phyloP scores from a whole-genome alignment of 2,888 invertebrate genomes.

The Limnephilus auricula region DNA sequence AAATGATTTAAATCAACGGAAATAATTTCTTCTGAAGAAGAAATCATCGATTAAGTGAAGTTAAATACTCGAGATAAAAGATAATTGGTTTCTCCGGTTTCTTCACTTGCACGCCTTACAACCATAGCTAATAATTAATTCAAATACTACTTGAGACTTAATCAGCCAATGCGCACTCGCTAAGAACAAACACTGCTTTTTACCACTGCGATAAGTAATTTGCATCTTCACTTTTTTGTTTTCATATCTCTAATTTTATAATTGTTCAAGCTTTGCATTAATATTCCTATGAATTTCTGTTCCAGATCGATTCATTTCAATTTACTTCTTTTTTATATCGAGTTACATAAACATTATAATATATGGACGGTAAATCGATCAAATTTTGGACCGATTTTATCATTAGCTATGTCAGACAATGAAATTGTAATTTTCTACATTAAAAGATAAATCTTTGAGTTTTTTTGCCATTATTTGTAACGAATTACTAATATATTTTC shows the following conservation, averaged over 20 bases:
- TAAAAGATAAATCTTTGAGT: neutral
- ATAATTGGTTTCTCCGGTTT: constrained; percentile 18
- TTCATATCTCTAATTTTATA: neutral
- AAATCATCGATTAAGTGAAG: neutral
- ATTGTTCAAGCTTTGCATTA: neutral
- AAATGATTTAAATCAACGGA: constrained; percentile 24
- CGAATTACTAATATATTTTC: neutral
- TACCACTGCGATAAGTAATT: neutral
- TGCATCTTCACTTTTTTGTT: constrained; percentile 4
- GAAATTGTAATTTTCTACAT: neutral
- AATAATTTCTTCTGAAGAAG: neutral
- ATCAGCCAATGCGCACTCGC: neutral
- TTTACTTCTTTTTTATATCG: neutral
- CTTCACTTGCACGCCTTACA: neutral
- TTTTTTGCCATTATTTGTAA: neutral
- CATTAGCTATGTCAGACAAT: constrained; percentile 24
- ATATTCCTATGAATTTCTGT: neutral
- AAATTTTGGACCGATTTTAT: neutral
- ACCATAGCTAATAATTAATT: neutral
- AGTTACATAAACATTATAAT: constrained; percentile 7
- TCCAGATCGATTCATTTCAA: constrained; percentile 6
- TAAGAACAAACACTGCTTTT: neutral
- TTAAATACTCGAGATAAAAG: constrained; percentile 19
- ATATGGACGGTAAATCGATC: constrained; percentile 37
- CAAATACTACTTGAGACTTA: neutral